These are phyloP conservation scores for Zaprionus lineosus DNA, from an alignment of 2,888 invertebrate genomes.

Conservation along the genomic window DNA sequence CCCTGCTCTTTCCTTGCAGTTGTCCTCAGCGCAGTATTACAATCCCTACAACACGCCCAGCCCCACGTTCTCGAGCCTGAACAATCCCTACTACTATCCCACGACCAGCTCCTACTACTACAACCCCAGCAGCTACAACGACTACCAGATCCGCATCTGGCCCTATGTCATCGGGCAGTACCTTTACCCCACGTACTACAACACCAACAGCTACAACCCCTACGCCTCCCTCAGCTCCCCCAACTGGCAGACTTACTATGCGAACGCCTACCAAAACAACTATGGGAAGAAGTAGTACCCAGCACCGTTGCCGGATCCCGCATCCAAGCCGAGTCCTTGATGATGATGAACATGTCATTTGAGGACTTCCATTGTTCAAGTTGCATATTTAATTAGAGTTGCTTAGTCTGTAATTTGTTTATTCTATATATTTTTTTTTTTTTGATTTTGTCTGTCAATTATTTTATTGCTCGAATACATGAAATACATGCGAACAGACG, in stretches of 20 bases:
- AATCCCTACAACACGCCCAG: constrained; percentile 65
- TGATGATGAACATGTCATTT: too few species aligned
- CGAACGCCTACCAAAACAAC: constrained; percentile 50
- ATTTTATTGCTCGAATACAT: too few species aligned
- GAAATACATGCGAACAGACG: too few species aligned
- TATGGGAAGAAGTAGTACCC: constrained; percentile 57
- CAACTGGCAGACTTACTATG: constrained; percentile 64
- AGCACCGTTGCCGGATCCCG: too few species aligned
- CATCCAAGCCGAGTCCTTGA: too few species aligned
- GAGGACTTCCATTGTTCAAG: too few species aligned
- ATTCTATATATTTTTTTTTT: too few species aligned
- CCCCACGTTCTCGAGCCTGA: constrained; percentile 71
- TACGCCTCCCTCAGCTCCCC: constrained; percentile 50
- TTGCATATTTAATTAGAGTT: too few species aligned
- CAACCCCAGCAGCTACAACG: constrained; percentile 36
- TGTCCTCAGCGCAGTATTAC: constrained; percentile 52
- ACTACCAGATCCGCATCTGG: constrained; percentile 62
- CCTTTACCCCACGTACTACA: constrained; percentile 64
- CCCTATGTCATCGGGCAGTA: constrained; percentile 75
- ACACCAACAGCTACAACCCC: constrained; percentile 58
- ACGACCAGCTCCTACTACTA: constrained; percentile 25
- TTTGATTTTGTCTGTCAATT: too few species aligned
- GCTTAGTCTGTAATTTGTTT: too few species aligned
- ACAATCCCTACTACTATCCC: constrained; percentile 50
- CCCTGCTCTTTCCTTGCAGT: constrained; percentile 20